Evolutionary conservation across 2,113 vertebrate species (phyloP), one percentile per base, ranked within the genome.

Genomic region (Thymallus thymallus): DNA sequence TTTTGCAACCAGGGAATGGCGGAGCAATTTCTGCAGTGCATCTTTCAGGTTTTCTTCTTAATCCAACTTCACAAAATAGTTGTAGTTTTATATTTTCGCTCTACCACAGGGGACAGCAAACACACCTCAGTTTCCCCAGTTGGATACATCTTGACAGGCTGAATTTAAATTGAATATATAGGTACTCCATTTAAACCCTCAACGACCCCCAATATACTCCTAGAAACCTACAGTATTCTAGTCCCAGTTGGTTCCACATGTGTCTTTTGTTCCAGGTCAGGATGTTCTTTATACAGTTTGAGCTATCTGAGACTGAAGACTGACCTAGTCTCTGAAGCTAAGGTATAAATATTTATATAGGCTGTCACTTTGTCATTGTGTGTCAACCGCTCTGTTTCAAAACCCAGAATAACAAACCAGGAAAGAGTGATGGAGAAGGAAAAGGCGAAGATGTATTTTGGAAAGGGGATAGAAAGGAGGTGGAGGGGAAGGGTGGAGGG

Each of bases 321-420:
- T 78, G 77, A 72, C 35, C 76, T 76, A 67, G 79, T 72, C 74
- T 81, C 75, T 84, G 81, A 89, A 84, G 80, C 74, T 3, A 70
- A 63, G 56, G 23, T 61, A 85, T 86, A 91, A 89, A 91, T 90
- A 89, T 92, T 88, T 87, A 87, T 87, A 69, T 66, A 80, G 68
- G 74, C 86, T 87, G 86, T 87, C 86, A 78, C 86, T 85, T 86
- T 84, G 78, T 76, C 78, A 86, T 87, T 74, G 82, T 80, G 80
- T 80, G 80, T 87, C 86, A 86, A 83, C 76, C 63, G 65, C 78
- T 63, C 45, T 45, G 58, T 85, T 79, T 89, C 86, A 74, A 71
- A 84, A 68, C 35, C 10, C 24, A 55, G 62, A 84, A 86, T 87
- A 87, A 82, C 83, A 82, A 84, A 76, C 16, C 60, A 60, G 67